These are phyloP conservation scores for Bombus vancouverensis DNA, from an alignment of 1,140 invertebrate genomes.

Conservation along the genomic window DNA sequence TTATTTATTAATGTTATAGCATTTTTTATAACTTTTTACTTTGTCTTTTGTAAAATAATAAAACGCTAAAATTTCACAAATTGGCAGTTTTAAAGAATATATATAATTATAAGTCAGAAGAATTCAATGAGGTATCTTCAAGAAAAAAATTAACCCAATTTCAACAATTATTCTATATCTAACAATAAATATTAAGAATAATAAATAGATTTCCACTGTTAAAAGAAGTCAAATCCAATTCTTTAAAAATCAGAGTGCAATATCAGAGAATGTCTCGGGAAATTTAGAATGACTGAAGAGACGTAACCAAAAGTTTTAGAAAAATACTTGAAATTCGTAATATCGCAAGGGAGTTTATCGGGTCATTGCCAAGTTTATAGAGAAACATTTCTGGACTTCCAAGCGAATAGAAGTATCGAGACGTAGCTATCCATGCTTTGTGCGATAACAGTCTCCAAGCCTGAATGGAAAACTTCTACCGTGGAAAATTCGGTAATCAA, in stretches of 20 bases:
- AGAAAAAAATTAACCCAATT: no score
- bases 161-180: no score
- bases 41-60: no score
- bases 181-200: no score
- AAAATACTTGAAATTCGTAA: conserved; percentile 47
- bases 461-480: conserved; percentile 63
- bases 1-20: neutral
- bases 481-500: conserved; percentile 57
- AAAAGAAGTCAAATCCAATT: neutral
- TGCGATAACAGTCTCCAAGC: conserved; percentile 54
- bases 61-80: no score
- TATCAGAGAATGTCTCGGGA: neutral
- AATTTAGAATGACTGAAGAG: conserved; percentile 7
- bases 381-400: conserved; percentile 63
- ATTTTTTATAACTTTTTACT: neutral
- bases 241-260: neutral
- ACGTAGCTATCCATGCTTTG: conserved; percentile 38
- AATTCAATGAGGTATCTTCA: no score
- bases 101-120: no score
- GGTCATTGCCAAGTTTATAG: conserved; percentile 68
- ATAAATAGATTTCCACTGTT: neutral
- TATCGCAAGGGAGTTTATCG: conserved; percentile 56
- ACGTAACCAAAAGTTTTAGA: conserved; percentile 31
- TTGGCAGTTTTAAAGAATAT: no score
- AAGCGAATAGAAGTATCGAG: conserved; percentile 37